Evolutionary conservation across 2,797 vertebrate species (phyloP).

Genomic region (Molothrus ater): DNA sequence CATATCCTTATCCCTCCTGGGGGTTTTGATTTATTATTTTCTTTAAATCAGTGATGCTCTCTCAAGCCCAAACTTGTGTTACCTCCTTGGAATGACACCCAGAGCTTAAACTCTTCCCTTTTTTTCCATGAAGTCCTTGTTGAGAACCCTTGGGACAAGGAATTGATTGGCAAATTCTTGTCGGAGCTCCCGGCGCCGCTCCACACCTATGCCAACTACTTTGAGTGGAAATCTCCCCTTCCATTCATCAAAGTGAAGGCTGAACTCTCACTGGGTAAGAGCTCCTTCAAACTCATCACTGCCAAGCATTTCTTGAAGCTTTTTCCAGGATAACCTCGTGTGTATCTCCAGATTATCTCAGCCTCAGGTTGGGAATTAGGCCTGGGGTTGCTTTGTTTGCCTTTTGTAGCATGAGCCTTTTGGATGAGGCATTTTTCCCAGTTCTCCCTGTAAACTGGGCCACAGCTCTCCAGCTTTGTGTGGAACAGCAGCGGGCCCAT

Average conservation of each 20-base stretch:
- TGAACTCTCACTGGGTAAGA: slow-evolving; percentile 84
- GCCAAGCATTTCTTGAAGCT: neutral
- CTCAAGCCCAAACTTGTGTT: neutral
- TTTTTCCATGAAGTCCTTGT: slow-evolving; percentile 64
- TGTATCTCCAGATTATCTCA: neutral
- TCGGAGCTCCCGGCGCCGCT: slow-evolving; percentile 78
- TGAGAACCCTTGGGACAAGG: slow-evolving; percentile 86
- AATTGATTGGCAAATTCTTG: slow-evolving; percentile 80
- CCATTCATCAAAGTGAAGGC: slow-evolving; percentile 81
- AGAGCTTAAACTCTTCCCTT: neutral
- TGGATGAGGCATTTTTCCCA: neutral
- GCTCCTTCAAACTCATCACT: neutral
- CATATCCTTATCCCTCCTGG: neutral
- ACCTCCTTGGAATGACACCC: neutral
- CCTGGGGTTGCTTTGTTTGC: neutral
- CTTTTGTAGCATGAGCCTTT: neutral
- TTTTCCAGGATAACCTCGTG: neutral
- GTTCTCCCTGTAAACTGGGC: neutral
- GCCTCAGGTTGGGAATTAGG: neutral
- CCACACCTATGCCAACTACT: slow-evolving; percentile 72
- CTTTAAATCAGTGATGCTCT: neutral
- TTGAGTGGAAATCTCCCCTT: slow-evolving; percentile 77
- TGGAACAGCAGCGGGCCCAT: neutral
- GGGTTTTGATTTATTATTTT: neutral
- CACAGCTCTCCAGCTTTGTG: neutral